Evolutionary conservation across 2,797 vertebrate species (phyloP).

Genomic region (Chloroceryle amazona): DNA sequence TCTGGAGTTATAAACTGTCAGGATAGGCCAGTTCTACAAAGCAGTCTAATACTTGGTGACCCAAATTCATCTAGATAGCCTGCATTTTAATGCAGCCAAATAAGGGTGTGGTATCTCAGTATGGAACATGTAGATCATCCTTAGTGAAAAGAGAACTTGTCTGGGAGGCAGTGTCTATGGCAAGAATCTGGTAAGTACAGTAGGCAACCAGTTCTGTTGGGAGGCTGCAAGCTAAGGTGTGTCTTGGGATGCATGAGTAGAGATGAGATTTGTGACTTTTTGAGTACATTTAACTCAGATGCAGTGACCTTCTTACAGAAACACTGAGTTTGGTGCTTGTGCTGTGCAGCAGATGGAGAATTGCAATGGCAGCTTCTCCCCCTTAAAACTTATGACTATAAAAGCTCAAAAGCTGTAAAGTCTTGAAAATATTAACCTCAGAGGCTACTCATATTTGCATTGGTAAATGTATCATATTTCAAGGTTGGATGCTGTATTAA

Average conservation of each 20-base stretch:
- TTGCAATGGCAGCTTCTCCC: neutral
- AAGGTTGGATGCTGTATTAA: neutral
- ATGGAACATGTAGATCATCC: neutral
- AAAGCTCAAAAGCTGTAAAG: neutral
- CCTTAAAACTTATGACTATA: neutral
- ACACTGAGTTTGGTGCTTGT: neutral
- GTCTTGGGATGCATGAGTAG: neutral
- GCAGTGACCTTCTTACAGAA: neutral
- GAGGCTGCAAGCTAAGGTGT: neutral
- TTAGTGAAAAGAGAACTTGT: neutral
- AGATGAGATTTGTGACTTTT: neutral
- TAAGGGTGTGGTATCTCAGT: neutral
- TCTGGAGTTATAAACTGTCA: neutral
- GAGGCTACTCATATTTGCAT: neutral
- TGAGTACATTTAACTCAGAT: neutral
- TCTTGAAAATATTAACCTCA: neutral
- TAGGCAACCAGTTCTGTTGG: neutral
- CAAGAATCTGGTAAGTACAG: neutral
- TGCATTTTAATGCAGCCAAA: neutral
- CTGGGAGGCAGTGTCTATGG: neutral
- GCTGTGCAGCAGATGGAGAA: neutral
- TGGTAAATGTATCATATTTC: neutral
- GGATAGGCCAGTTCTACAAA: neutral
- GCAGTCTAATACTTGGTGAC: neutral
- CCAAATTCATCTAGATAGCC: neutral